phyloP scores from a whole-genome alignment of 2,113 vertebrate genomes.

The Periophthalmodon schlosseri region DNA sequence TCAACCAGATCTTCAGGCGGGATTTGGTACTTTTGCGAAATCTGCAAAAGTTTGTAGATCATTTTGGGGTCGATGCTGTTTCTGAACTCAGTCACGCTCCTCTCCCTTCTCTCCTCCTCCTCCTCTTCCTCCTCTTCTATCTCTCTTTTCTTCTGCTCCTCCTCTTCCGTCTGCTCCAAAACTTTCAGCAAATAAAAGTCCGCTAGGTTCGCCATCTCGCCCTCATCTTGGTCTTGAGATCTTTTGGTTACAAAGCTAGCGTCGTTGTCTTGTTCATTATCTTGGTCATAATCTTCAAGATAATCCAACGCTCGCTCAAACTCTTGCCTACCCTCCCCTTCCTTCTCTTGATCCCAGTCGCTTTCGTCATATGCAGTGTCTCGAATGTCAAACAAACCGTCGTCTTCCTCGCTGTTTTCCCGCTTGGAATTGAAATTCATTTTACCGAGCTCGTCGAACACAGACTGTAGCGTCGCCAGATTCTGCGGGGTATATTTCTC shows the following conservation, averaged over 20 bases:
- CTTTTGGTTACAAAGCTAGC: conserved; percentile 80
- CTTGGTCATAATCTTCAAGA: conserved; percentile 58
- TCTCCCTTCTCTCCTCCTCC: conserved; percentile 68
- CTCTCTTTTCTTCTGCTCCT: conserved; percentile 69
- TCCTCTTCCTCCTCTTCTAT: conserved; percentile 47
- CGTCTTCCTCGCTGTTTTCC: conserved; percentile 60
- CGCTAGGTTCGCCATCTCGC: conserved; percentile 83
- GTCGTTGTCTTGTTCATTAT: conserved; percentile 73
- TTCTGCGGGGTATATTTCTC: conserved; percentile 95
- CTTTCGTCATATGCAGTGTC: conserved; percentile 86
- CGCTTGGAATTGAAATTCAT: conserved; percentile 66
- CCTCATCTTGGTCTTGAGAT: conserved; percentile 78
- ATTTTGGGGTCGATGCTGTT: conserved; percentile 79
- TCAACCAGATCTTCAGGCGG: conserved; percentile 90
- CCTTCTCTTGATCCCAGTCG: conserved; percentile 86
- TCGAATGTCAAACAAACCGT: conserved; percentile 79
- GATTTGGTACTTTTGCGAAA: conserved; percentile 90
- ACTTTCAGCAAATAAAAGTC: conserved; percentile 87
- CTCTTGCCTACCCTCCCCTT: conserved; percentile 81
- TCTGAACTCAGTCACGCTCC: conserved; percentile 71
- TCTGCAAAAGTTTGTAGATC: conserved; percentile 86
- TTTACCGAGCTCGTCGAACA: conserved; percentile 92
- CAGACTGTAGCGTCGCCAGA: conserved; percentile 90
- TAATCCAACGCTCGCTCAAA: conserved; percentile 74
- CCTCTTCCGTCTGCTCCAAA: conserved; percentile 79